phyloP scores from a whole-genome alignment of 1,140 invertebrate species.

The Tetramorium simillimum region DNA sequence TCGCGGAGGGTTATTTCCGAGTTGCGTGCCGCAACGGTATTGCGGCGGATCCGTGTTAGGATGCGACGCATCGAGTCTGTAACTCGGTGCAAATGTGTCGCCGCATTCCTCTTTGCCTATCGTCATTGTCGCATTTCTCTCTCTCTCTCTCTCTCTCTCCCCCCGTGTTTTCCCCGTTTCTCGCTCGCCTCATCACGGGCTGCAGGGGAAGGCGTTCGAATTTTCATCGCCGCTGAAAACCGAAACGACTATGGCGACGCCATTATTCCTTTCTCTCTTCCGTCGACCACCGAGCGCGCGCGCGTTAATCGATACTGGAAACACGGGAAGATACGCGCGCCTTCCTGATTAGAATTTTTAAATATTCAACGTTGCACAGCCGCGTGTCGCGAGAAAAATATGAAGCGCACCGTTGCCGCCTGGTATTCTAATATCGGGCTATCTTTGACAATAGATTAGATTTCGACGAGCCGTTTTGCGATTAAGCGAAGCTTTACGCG shows the following conservation, averaged over 20 bases:
- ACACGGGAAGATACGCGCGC: slow-evolving; percentile 45
- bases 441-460: slow-evolving; percentile 66
- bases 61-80: slow-evolving; percentile 49
- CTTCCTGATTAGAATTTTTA: slow-evolving; percentile 69
- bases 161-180: background rate
- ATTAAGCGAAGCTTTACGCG: slow-evolving; percentile 43
- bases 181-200: background rate
- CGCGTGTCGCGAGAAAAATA: slow-evolving; percentile 44
- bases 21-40: slow-evolving; percentile 49
- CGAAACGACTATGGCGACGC: slow-evolving; percentile 56
- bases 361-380: slow-evolving; percentile 68
- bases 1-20: slow-evolving; percentile 56
- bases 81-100: slow-evolving; percentile 33
- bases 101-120: slow-evolving; percentile 5
- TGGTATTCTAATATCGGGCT: slow-evolving; percentile 62
- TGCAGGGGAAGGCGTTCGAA: slow-evolving; percentile 50
- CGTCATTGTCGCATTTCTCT: background rate
- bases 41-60: background rate
- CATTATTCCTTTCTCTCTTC: slow-evolving; percentile 16
- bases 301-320: slow-evolving; percentile 61
- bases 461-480: slow-evolving; percentile 57
- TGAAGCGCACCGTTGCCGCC: background rate
- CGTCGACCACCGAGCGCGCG: slow-evolving; percentile 46
- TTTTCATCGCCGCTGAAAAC: slow-evolving; percentile 70
- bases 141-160: background rate